Evolutionary conservation across 2,888 invertebrate species (phyloP).

Genomic region (Polietes domitor): DNA sequence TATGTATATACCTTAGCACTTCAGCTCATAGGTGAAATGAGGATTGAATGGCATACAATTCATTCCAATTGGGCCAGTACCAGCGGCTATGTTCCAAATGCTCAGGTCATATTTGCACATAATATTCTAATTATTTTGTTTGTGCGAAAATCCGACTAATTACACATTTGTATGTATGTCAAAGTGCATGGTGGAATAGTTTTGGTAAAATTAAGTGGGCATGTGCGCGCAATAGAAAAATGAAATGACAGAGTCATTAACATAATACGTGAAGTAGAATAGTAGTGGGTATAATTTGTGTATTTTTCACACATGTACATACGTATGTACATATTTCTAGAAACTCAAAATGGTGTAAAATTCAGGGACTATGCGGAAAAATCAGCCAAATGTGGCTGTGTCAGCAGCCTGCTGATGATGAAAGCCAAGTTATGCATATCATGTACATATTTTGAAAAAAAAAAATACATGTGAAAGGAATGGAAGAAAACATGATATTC

Average conservation of each 20-base stretch:
- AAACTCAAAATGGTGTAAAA: constrained; percentile 23
- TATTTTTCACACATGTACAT: neutral
- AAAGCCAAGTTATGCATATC: neutral
- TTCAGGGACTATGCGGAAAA: neutral
- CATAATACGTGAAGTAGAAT: constrained; percentile 40
- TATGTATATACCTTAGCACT: too few species aligned
- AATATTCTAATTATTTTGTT: neutral
- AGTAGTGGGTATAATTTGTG: neutral
- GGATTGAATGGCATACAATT: neutral
- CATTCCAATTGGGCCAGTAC: neutral
- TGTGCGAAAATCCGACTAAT: constrained; percentile 19
- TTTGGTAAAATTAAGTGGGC: neutral
- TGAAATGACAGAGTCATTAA: constrained; percentile 34
- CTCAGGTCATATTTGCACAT: neutral
- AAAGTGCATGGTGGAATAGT: constrained; percentile 7
- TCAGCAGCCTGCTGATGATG: neutral
- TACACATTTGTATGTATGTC: constrained; percentile 26
- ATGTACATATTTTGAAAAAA: neutral
- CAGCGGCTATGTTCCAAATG: neutral
- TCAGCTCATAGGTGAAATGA: neutral
- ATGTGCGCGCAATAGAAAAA: constrained; percentile 5
- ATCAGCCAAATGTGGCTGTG: neutral
- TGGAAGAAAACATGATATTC: neutral
- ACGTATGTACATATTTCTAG: neutral
- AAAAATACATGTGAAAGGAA: neutral